These are phyloP conservation scores for Lycorma delicatula DNA, from an alignment of 1,140 invertebrate species.

Conservation along the genomic window DNA sequence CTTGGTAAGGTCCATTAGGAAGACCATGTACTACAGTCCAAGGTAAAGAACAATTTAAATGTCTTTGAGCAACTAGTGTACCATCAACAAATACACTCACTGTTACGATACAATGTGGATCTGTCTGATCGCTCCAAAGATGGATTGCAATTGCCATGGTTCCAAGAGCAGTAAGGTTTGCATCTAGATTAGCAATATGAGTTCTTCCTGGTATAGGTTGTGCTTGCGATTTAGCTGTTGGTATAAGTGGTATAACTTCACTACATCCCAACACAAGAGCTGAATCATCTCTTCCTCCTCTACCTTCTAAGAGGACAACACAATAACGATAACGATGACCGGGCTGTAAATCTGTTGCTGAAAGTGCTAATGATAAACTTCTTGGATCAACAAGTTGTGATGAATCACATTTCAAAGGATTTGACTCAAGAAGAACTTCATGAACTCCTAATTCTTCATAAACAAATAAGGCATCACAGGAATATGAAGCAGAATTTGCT, in stretches of 20 bases:
- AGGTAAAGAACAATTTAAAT: slow-evolving; percentile 29
- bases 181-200: slow-evolving; percentile 5
- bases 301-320: slow-evolving; percentile 41
- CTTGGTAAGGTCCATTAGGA: slow-evolving; percentile 29
- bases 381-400: slow-evolving; percentile 43
- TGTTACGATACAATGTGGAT: slow-evolving; percentile 25
- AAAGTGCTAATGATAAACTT: slow-evolving; percentile 40
- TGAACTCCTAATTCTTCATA: slow-evolving; percentile 54
- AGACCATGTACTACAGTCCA: slow-evolving; percentile 22
- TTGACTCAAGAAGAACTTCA: slow-evolving; percentile 53
- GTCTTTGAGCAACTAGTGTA: slow-evolving; percentile 22
- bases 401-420: slow-evolving; percentile 49
- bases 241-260: slow-evolving; percentile 41
- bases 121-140: slow-evolving; percentile 23
- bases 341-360: slow-evolving; percentile 40
- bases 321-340: slow-evolving; percentile 43
- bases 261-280: slow-evolving; percentile 45
- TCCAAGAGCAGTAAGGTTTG: slow-evolving; percentile 15
- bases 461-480: slow-evolving; percentile 61
- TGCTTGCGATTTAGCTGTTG: slow-evolving; percentile 26
- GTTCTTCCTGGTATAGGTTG: slow-evolving; percentile 6
- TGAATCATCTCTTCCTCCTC: slow-evolving; percentile 37
- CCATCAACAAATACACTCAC: slow-evolving; percentile 26
- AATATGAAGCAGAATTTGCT: slow-evolving; percentile 47
- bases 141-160: slow-evolving; percentile 25